A percentile compares a stretch with the other conserved stretches of the same genome.
These are phyloP conservation scores for Orthonyx spaldingii DNA, from an alignment of 2,113 vertebrate species.

Conservation along the genomic window DNA sequence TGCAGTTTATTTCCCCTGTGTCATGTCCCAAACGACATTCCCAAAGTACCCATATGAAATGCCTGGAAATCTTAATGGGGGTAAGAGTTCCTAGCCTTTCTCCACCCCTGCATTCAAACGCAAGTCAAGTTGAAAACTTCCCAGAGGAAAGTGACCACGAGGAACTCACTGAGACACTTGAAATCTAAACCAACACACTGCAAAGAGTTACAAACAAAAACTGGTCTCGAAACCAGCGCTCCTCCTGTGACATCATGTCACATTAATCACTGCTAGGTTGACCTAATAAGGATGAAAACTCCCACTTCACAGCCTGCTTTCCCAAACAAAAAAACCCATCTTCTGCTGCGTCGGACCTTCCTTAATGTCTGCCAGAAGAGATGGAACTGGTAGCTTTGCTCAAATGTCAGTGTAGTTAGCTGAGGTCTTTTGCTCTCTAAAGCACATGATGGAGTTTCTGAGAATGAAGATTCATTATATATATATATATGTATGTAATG, in stretches of 20 bases:
- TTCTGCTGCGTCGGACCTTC: neutral
- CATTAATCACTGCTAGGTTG: constrained; percentile 5
- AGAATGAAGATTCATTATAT: neutral
- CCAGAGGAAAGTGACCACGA: neutral
- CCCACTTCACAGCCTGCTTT: neutral
- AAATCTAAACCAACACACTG: constrained; percentile 27
- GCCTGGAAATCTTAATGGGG: neutral
- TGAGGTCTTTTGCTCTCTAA: neutral
- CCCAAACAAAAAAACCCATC: neutral
- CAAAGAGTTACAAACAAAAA: constrained; percentile 5
- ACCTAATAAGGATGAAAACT: constrained; percentile 54
- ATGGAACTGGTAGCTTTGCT: neutral
- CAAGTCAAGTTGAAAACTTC: neutral
- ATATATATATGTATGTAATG: neutral
- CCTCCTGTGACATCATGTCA: constrained; percentile 2
- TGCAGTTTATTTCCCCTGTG: neutral
- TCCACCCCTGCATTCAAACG: neutral
- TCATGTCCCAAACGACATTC: neutral
- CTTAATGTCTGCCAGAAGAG: neutral
- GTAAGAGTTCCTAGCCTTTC: neutral
- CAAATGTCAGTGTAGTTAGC: neutral
- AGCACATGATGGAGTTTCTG: neutral
- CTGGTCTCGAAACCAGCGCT: neutral
- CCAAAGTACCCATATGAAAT: neutral
- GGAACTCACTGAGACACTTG: neutral